Evolutionary conservation across 2,797 vertebrate genomes (phyloP), one percentile per base, ranked within the genome.

Genomic region (Oreonectes daqikongensis): DNA sequence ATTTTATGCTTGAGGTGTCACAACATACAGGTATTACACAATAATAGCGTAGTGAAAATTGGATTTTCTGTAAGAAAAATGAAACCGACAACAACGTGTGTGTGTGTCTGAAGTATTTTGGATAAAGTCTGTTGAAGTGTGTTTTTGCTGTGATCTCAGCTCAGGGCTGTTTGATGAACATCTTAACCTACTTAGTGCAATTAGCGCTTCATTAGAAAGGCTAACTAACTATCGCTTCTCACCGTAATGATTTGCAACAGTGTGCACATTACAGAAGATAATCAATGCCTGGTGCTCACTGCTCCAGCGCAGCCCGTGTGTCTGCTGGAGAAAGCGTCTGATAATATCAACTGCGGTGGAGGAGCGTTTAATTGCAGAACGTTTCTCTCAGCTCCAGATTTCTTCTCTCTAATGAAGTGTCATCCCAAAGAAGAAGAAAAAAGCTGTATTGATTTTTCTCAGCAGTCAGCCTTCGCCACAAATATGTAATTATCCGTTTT

Each of bases 401-500:
- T 98, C 83, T 92, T 98, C 97, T 96, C 96, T 95, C 96, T 99
- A 99, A 99, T 98, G 97, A 99, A 99, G 97, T 99, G 98, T 99
- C 98, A 99, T 97, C 95, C 64, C 48, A 30, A 72, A 72, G 55
- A 80, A 65, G 85, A 90, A 90, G 94, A 92, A 92, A 96, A 97
- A 97, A 95, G 92, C 95, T 91, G 95, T 98, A 99, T 99, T 98
- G 96, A 99, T 99, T 98, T 99, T 76, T 95, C 97, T 96, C 93
- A 96, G 95, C 95, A 95, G 95, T 98, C 95, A 96, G 95, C 94
- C 96, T 97, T 96, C 95, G 95, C 96, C 98, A 98, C 98, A 99
- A 99, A 99, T 99, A 99, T 99, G 96, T 99, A 98, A 99, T 99
- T 98, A 99, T 99, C 96, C 97, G 92, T 98, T 99, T 99, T 99